Base-by-base conservation (phyloP, 2,797 vertebrate genomes). In the Acipenser oxyrinchus region DNA sequence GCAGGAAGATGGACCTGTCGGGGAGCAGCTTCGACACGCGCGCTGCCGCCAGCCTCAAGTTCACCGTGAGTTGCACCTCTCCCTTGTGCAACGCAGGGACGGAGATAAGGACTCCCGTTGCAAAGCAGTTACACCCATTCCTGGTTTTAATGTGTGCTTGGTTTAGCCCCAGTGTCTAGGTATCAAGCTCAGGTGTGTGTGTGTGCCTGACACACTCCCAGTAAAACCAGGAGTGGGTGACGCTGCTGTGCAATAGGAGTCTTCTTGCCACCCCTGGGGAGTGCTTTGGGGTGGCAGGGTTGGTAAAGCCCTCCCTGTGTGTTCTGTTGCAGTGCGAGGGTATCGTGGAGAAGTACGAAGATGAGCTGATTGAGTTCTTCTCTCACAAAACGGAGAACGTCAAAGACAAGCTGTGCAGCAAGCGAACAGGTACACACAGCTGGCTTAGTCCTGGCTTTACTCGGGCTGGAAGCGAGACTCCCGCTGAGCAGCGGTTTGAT, bases 371-470 rank as follows among this genome's bases (percentile, higher is more conserved):
- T 7, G 95, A 98, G 72, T 94, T 98, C 70, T 96, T 99, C 1
- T 88, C 93, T 51, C 93, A 90, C 6, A 91, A 97, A 78, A 87
- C 85, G 0, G 92, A 96, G 60, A 96, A 97, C 1, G 89, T 98
- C 69, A 98, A 98, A 85, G 96, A 98, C 80, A 92, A 88, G 75
- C 91, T 99, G 60, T 99, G 96, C 83, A 99, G 96, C 86, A 95
- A 92, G 75, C 87, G 94, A 65, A 98, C 96, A 65, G 96, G 96
- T 96, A 81, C 76, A 70, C 55, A 66, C 48, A 8, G 6, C 10
- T 1, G 10, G 50, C 11, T 9, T 12, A 1, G 8, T 15, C 6
- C 10, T 51, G 23, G 55, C 48, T 55, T 3, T n/a, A 49, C 48
- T 52, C 13, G 23, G 10, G 7, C 6, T 37, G 10, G 8, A 10